Conservation (phyloP, 2,797 vertebrate species). For the Iguana delicatissima region DNA sequence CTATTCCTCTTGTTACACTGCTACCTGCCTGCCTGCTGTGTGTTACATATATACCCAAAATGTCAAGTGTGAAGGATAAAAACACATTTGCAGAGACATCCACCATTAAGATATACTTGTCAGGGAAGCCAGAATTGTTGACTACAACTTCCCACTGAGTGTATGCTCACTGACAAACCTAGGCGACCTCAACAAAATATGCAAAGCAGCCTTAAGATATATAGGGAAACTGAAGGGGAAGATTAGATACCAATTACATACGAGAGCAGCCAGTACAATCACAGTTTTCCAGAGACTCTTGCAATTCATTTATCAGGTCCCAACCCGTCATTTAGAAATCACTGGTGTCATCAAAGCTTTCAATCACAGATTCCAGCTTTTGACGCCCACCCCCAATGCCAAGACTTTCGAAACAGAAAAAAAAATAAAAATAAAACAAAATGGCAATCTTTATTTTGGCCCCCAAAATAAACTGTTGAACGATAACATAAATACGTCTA, state of each 20-base stretch:
- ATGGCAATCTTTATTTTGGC: background rate
- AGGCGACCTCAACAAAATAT: background rate
- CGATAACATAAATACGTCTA: background rate
- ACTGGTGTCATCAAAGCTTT: background rate
- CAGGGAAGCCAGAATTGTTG: background rate
- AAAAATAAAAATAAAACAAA: background rate
- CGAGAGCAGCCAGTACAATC: background rate
- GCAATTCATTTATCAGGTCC: conserved; percentile 14
- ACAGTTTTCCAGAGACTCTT: conserved; percentile 3
- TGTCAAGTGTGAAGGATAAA: background rate
- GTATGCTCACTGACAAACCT: background rate
- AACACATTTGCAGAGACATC: background rate
- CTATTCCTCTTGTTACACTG: background rate
- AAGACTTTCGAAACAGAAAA: background rate
- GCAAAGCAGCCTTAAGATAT: background rate
- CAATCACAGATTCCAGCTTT: conserved; percentile 7
- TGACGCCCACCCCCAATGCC: background rate
- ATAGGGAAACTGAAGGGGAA: conserved; percentile 14
- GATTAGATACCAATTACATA: conserved; percentile 17
- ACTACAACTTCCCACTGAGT: background rate
- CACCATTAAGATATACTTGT: background rate
- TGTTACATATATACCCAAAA: background rate
- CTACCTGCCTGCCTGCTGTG: background rate
- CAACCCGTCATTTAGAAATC: background rate
- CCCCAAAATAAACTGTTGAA: background rate